Conservation (phyloP, 1,140 invertebrate genomes). For the Drosophila sturtevanti region DNA sequence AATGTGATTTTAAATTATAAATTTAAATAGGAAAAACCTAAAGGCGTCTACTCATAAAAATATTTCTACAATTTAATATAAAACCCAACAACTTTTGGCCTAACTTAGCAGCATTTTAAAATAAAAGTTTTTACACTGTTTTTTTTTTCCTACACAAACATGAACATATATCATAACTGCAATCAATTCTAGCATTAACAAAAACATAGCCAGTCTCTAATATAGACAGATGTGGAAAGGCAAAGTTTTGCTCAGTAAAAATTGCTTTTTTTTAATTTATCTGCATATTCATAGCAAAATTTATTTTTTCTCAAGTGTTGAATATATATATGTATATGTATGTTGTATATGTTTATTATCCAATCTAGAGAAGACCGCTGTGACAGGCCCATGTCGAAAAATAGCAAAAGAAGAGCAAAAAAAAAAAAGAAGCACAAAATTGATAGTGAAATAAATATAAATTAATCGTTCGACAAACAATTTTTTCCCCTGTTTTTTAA, state of each 20-base stretch:
- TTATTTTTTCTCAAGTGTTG: background rate
- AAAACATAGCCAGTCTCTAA: background rate
- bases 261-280: too few relatives aligned
- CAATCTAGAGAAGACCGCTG: background rate
- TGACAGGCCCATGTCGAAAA: background rate
- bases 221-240: background rate
- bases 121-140: too few relatives aligned
- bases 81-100: too few relatives aligned
- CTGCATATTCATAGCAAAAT: too few relatives aligned
- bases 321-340: too few relatives aligned
- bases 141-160: too few relatives aligned
- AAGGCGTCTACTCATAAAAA: too few relatives aligned
- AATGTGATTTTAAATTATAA: too few relatives aligned
- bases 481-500: background rate
- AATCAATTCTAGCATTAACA: background rate
- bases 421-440: background rate
- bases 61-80: too few relatives aligned
- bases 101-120: too few relatives aligned
- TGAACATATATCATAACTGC: too few relatives aligned
- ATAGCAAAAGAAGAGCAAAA: background rate
- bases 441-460: slow-evolving; percentile 3
- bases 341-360: slow-evolving; percentile 5
- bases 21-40: too few relatives aligned
- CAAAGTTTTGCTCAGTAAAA: background rate
- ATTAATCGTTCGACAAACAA: background rate